Evolutionary conservation across 2,888 invertebrate genomes (phyloP).

Genomic region (Xylota segnis): DNA sequence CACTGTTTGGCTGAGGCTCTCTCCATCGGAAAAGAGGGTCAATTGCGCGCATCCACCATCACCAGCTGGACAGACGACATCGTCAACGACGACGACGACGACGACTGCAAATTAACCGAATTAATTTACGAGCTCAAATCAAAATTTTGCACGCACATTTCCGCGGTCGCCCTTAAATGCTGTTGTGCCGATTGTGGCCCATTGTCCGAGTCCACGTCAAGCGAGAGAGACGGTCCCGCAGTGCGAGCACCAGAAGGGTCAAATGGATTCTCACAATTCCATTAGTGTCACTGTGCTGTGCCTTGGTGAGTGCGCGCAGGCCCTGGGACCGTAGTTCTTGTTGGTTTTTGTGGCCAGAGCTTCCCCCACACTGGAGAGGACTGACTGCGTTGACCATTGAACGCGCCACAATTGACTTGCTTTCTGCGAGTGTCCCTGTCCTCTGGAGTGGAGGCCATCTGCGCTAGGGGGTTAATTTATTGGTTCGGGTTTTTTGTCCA

Average conservation of each 20-base stretch:
- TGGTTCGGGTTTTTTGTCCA: slow-evolving; percentile 32
- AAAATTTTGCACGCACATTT: slow-evolving; percentile 77
- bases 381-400: slow-evolving; percentile 67
- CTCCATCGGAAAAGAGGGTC: slow-evolving; percentile 45
- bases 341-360: slow-evolving; percentile 16
- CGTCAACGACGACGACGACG: slow-evolving; percentile 26
- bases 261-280: slow-evolving; percentile 73
- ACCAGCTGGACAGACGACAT: slow-evolving; percentile 56
- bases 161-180: slow-evolving; percentile 62
- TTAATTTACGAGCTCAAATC: slow-evolving; percentile 77
- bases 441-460: slow-evolving; percentile 59
- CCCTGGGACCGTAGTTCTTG: slow-evolving; percentile 22
- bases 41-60: slow-evolving; percentile 49
- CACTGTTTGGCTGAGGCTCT: background rate
- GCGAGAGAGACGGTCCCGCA: slow-evolving; percentile 11
- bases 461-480: slow-evolving; percentile 74
- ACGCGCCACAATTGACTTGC: slow-evolving; percentile 72
- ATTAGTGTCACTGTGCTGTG: slow-evolving; percentile 67
- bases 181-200: slow-evolving; percentile 14
- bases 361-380: slow-evolving; percentile 29
- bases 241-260: slow-evolving; percentile 53
- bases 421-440: slow-evolving; percentile 8
- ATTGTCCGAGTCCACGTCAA: background rate
- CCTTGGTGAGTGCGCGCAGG: slow-evolving; percentile 34
- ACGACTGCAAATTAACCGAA: slow-evolving; percentile 73